Conservation (phyloP, 2,113 vertebrate species). For the Galbula dea region DNA sequence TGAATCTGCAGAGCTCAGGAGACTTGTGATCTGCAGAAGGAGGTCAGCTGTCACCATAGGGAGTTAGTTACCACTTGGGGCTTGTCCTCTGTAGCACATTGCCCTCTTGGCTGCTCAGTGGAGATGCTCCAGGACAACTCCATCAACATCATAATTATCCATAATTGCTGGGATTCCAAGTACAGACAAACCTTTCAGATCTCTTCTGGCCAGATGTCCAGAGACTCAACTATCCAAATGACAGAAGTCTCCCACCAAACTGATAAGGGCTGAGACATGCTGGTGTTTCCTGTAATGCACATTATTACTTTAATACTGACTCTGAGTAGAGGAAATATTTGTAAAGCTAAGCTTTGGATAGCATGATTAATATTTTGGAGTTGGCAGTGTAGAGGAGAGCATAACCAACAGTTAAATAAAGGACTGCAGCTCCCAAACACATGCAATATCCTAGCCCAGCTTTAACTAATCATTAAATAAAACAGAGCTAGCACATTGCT, state of each 20-base stretch:
- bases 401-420: slow-evolving; percentile 46
- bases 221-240: neutral
- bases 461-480: slow-evolving; percentile 64
- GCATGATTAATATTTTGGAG: slow-evolving; percentile 4
- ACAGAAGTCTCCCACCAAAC: neutral
- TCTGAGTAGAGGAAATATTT: neutral
- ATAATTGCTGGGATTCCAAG: neutral
- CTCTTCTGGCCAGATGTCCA: neutral
- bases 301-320: neutral
- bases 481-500: slow-evolving; percentile 57
- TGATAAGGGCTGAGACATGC: neutral
- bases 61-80: neutral
- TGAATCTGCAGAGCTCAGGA: neutral
- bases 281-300: neutral
- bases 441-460: neutral
- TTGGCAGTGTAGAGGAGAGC: neutral
- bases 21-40: neutral
- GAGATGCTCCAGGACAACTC: neutral
- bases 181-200: neutral
- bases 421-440: neutral
- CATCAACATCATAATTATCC: neutral
- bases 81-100: neutral
- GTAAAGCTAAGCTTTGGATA: neutral
- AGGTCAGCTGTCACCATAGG: neutral
- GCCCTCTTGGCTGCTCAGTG: neutral